Evolutionary conservation across 1,140 invertebrate genomes (phyloP).

Genomic region (Pogonomyrmex californicus): DNA sequence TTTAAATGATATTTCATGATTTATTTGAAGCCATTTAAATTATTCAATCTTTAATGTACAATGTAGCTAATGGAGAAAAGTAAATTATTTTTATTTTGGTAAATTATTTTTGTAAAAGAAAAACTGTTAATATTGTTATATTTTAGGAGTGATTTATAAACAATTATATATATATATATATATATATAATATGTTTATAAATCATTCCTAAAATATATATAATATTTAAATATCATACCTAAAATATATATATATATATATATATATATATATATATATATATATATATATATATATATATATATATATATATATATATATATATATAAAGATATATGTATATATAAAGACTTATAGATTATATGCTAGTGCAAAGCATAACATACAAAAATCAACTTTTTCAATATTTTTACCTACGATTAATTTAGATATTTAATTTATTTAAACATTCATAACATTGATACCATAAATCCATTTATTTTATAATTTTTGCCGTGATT

Average conservation of each 20-base stretch:
- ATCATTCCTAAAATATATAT: too few relatives aligned
- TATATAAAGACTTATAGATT: too few relatives aligned
- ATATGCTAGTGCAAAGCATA: too few relatives aligned
- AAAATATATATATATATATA: too few relatives aligned
- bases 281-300: too few relatives aligned
- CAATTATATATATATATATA: neutral
- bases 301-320: too few relatives aligned
- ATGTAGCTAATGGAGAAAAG: neutral
- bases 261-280: too few relatives aligned
- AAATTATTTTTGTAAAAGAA: neutral
- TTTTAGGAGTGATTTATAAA: neutral
- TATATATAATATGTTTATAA: too few relatives aligned
- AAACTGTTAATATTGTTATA: neutral
- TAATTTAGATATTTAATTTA: neutral
- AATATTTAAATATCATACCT: too few relatives aligned
- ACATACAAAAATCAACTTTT: neutral
- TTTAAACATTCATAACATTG: neutral
- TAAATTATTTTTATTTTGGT: neutral
- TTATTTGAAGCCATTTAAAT: neutral
- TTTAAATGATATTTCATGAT: neutral
- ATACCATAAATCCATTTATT: constrained; percentile 11
- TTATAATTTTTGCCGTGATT: neutral
- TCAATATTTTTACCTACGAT: neutral
- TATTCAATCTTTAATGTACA: neutral
- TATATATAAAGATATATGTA: too few relatives aligned